phyloP scores from a whole-genome alignment of 2,113 vertebrate genomes.

The Halichoeres trimaculatus region DNA sequence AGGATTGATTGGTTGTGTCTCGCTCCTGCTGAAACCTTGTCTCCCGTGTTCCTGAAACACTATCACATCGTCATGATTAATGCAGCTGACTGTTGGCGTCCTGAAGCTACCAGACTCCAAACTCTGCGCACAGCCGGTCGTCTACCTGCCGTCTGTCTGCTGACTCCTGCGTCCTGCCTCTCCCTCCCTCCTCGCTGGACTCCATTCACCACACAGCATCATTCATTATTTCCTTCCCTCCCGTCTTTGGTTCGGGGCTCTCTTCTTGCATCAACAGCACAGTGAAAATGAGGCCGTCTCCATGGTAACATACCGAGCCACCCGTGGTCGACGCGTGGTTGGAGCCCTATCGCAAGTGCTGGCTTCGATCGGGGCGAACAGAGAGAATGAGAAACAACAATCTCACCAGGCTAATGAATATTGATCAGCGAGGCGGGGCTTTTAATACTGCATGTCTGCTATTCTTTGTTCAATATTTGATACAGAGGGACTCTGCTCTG shows the following conservation, averaged over 20 bases:
- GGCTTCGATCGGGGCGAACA: conserved; percentile 55
- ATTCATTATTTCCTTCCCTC: conserved; percentile 66
- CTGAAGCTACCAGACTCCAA: not conserved
- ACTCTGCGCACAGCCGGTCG: conserved; percentile 27
- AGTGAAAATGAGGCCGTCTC: conserved; percentile 79
- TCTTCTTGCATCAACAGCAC: conserved; percentile 65
- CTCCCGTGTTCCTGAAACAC: conserved; percentile 31
- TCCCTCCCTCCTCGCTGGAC: not conserved
- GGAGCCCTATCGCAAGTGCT: conserved; percentile 51
- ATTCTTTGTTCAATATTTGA: conserved; percentile 72
- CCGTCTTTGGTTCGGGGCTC: conserved; percentile 42
- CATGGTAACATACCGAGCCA: conserved; percentile 78
- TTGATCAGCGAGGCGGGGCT: conserved; percentile 66
- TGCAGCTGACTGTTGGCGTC: conserved; percentile 35
- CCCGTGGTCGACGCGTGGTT: conserved; percentile 65
- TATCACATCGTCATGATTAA: conserved; percentile 43
- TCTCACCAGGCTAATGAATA: conserved; percentile 69
- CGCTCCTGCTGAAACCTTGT: conserved; percentile 3
- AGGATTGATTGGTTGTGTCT: conserved; percentile 21
- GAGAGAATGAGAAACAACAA: conserved; percentile 51
- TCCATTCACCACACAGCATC: conserved; percentile 54
- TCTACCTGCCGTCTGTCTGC: conserved; percentile 22
- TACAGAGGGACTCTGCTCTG: conserved; percentile 36
- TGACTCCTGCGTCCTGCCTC: conserved; percentile 3
- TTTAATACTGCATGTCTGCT: conserved; percentile 57